A percentile compares a stretch with the other conserved stretches of the same genome.
Evolutionary conservation across 2,888 invertebrate genomes (phyloP).

Genomic region (Drosophila longiperda): DNA sequence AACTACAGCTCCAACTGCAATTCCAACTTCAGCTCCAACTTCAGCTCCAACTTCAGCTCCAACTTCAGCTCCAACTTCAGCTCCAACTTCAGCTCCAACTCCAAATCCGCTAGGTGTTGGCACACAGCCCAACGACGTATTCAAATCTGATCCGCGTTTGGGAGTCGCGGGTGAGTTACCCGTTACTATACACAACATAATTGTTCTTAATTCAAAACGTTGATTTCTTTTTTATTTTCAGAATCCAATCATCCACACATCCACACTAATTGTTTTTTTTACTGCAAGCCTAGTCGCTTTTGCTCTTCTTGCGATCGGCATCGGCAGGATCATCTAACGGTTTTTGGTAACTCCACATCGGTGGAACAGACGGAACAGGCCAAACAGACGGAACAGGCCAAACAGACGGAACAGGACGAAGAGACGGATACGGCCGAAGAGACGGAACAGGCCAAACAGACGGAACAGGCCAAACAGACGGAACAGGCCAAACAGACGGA

Average conservation of each 20-base stretch:
- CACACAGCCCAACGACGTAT: slow-evolving; percentile 56
- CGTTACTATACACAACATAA: neutral
- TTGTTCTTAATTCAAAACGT: neutral
- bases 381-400: neutral
- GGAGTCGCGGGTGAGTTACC: slow-evolving; percentile 24
- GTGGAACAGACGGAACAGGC: no score
- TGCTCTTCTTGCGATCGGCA: neutral
- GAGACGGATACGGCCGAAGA: neutral
- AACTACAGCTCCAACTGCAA: no score
- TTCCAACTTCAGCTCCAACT: no score
- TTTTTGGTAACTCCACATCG: neutral
- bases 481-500: no score
- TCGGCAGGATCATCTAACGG: no score
- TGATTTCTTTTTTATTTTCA: neutral
- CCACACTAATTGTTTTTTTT: no score
- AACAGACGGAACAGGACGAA: neutral
- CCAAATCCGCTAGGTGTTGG: slow-evolving; percentile 14
- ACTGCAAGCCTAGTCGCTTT: neutral
- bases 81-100: no score
- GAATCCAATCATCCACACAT: neutral
- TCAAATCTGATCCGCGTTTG: no score
- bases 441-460: neutral
- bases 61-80: no score
- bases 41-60: neutral
- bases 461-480: no score